phyloP scores from a whole-genome alignment of 2,113 vertebrate genomes.

The Bagarius yarrelli region DNA sequence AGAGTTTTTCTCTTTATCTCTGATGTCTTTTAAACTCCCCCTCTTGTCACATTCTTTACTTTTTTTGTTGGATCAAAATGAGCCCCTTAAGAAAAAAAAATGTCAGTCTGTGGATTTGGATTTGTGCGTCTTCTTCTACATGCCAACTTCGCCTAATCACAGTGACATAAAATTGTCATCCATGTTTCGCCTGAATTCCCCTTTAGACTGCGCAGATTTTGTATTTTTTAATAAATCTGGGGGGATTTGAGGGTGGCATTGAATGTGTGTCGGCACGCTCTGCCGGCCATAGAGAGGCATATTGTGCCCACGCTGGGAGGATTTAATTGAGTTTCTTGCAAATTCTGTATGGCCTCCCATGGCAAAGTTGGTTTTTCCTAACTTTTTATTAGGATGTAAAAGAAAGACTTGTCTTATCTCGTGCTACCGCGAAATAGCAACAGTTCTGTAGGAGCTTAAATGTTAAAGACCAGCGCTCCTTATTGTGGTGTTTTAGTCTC shows the following conservation, averaged over 20 bases:
- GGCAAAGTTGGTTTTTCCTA: slow-evolving; percentile 29
- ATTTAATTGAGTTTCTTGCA: slow-evolving; percentile 52
- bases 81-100: slow-evolving; percentile 41
- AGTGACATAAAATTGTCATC: slow-evolving; percentile 47
- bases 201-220: slow-evolving; percentile 43
- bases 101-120: slow-evolving; percentile 45
- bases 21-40: slow-evolving; percentile 3
- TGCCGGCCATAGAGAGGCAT: slow-evolving; percentile 39
- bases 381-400: slow-evolving; percentile 28
- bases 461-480: not conserved
- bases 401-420: not conserved
- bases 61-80: slow-evolving; percentile 36
- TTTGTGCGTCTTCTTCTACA: slow-evolving; percentile 23
- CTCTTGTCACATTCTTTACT: not conserved
- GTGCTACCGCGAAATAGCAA: slow-evolving; percentile 2
- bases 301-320: slow-evolving; percentile 40
- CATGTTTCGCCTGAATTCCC: slow-evolving; percentile 48
- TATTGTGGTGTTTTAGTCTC: not conserved
- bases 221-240: slow-evolving; percentile 55
- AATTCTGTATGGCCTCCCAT: slow-evolving; percentile 17
- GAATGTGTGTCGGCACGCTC: slow-evolving; percentile 53
- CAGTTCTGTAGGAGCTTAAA: not conserved
- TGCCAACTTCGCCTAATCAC: slow-evolving; percentile 45
- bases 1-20: slow-evolving; percentile 12
- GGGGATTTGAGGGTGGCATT: slow-evolving; percentile 51